Evolutionary conservation across 2,113 vertebrate species (phyloP).

Genomic region (Grallaria varia): DNA sequence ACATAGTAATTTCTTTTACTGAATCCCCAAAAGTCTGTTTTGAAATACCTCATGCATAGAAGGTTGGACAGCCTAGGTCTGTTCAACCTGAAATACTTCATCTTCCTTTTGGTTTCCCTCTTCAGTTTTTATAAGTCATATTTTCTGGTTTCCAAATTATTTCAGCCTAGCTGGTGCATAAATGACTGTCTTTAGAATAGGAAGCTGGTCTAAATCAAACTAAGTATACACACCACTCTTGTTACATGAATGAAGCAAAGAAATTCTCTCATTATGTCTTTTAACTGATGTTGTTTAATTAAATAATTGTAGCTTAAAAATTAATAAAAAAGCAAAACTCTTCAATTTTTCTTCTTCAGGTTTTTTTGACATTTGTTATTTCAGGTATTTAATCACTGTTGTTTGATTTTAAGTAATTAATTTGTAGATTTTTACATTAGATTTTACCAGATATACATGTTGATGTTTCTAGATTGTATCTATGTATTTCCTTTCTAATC

Average conservation of each 20-base stretch:
- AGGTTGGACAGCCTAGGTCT: background rate
- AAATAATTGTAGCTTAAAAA: background rate
- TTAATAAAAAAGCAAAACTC: background rate
- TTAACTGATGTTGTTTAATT: background rate
- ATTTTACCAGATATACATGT: background rate
- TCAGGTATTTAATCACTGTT: conserved; percentile 20
- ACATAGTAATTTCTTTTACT: background rate
- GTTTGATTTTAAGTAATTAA: background rate
- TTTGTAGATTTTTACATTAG: background rate
- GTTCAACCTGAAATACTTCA: background rate
- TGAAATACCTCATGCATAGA: background rate
- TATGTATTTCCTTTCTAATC: background rate
- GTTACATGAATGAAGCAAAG: background rate
- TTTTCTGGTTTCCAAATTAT: background rate
- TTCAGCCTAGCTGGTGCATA: background rate
- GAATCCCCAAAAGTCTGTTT: background rate
- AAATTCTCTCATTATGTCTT: background rate
- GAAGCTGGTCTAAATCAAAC: background rate
- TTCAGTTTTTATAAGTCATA: background rate
- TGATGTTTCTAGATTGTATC: background rate
- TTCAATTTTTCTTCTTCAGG: background rate
- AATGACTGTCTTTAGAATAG: background rate
- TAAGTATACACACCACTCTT: background rate
- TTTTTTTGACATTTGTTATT: conserved; percentile 5
- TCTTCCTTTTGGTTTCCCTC: background rate